Conservation (phyloP, 2,113 vertebrate genomes). For the Bubo scandiacus region DNA sequence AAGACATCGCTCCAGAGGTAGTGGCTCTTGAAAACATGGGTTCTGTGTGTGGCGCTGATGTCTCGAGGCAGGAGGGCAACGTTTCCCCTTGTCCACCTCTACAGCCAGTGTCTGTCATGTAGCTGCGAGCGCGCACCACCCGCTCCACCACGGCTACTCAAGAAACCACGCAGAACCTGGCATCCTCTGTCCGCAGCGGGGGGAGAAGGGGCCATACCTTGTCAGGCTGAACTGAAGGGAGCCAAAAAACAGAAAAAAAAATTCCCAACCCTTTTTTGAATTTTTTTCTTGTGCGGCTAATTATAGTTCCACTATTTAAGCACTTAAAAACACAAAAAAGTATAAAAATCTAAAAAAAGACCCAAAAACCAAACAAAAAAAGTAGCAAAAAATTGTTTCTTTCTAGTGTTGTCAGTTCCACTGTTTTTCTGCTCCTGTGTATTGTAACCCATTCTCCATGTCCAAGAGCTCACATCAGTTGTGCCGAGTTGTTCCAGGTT, state of each 20-base stretch:
- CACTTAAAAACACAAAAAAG: conserved; percentile 75
- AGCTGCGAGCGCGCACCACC: conserved; percentile 7
- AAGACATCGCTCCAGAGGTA: conserved; percentile 80
- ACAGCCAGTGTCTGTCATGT: conserved; percentile 87
- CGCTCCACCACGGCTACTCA: not conserved
- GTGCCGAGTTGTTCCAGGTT: not conserved
- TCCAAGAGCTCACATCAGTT: conserved; percentile 7
- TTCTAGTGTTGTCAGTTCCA: conserved; percentile 67
- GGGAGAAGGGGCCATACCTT: conserved; percentile 59
- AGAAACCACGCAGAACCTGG: not conserved
- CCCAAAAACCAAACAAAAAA: conserved; percentile 73
- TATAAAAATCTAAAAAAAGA: conserved; percentile 69
- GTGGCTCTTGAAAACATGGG: conserved; percentile 64
- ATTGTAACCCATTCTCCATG: conserved; percentile 39
- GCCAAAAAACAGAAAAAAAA: conserved; percentile 49
- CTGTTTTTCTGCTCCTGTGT: conserved; percentile 71
- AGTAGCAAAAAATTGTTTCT: conserved; percentile 72
- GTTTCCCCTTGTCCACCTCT: conserved; percentile 90
- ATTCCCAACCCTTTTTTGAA: conserved; percentile 14
- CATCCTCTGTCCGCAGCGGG: not conserved
- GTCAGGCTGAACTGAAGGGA: conserved; percentile 79
- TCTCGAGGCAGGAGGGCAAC: conserved; percentile 78
- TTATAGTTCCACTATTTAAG: conserved; percentile 77
- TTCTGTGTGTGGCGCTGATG: conserved; percentile 68
- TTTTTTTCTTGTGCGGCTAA: conserved; percentile 73